Conservation (phyloP, 2,113 vertebrate genomes). For the Gobio gobio region DNA sequence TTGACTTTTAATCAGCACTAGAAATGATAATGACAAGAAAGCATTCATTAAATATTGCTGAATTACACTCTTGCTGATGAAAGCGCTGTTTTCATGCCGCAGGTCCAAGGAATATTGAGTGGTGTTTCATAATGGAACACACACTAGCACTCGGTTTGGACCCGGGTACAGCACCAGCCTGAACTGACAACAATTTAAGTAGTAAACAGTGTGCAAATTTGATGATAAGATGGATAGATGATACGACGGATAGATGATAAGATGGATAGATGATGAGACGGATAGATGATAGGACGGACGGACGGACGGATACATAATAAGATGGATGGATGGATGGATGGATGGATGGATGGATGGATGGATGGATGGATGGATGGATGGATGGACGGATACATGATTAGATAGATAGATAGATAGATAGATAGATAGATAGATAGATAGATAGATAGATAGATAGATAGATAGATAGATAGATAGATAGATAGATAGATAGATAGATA, state of each 20-base stretch:
- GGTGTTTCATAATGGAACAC: not conserved
- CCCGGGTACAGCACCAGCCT: not conserved
- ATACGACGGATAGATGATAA: not conserved
- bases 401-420: not conserved
- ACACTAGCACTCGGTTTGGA: not conserved
- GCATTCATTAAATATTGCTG: constrained; percentile 27
- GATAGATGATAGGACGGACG: too few relatives aligned
- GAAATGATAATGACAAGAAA: constrained; percentile 2
- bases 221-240: not conserved
- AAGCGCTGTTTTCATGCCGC: not conserved
- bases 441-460: not conserved
- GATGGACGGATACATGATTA: too few relatives aligned
- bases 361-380: not conserved
- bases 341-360: not conserved
- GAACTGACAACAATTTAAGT: not conserved
- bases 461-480: not conserved
- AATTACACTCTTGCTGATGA: constrained; percentile 32
- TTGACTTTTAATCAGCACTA: constrained; percentile 34
- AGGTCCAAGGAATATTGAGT: not conserved
- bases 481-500: not conserved
- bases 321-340: too few relatives aligned
- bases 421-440: not conserved
- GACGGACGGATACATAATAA: too few relatives aligned
- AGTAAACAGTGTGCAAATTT: not conserved
- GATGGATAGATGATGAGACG: too few relatives aligned